phyloP scores from a whole-genome alignment of 1,140 invertebrate genomes.

The Danaus plexippus region DNA sequence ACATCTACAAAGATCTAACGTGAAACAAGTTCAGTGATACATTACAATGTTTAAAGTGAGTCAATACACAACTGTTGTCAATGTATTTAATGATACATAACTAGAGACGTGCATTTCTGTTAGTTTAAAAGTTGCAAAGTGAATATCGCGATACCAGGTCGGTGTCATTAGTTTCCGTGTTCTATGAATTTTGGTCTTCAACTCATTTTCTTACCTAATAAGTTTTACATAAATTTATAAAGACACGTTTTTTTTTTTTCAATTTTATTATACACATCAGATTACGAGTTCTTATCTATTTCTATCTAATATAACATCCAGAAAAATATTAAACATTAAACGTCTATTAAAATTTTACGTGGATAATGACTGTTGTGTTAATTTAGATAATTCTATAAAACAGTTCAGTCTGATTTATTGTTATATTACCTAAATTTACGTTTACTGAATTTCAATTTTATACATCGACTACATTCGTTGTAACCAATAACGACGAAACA shows the following conservation, averaged over 20 bases:
- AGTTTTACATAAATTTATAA: slow-evolving; percentile 18
- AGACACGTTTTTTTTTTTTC: slow-evolving; percentile 8
- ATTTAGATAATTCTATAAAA: slow-evolving; percentile 30
- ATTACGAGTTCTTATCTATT: too few relatives aligned
- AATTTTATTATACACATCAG: too few relatives aligned
- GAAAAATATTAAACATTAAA: slow-evolving; percentile 23
- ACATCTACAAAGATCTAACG: slow-evolving; percentile 27
- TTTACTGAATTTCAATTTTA: slow-evolving; percentile 21
- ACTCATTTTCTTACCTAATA: slow-evolving; percentile 13
- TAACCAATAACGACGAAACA: slow-evolving; percentile 21
- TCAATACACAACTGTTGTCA: slow-evolving; percentile 35
- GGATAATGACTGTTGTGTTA: slow-evolving; percentile 25
- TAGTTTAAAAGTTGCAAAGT: slow-evolving; percentile 18
- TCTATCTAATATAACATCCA: slow-evolving; percentile 22
- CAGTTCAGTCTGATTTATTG: slow-evolving; percentile 34
- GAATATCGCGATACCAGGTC: slow-evolving; percentile 10
- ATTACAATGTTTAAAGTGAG: slow-evolving; percentile 21
- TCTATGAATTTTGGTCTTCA: not conserved
- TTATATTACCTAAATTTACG: slow-evolving; percentile 28
- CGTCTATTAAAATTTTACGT: slow-evolving; percentile 16
- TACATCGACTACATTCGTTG: slow-evolving; percentile 25
- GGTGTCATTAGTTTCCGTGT: too few relatives aligned
- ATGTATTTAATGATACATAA: slow-evolving; percentile 21
- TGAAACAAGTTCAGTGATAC: slow-evolving; percentile 21
- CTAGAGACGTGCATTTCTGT: slow-evolving; percentile 28